Conservation (phyloP, 1,140 invertebrate genomes). For the Trichoplusia ni region DNA sequence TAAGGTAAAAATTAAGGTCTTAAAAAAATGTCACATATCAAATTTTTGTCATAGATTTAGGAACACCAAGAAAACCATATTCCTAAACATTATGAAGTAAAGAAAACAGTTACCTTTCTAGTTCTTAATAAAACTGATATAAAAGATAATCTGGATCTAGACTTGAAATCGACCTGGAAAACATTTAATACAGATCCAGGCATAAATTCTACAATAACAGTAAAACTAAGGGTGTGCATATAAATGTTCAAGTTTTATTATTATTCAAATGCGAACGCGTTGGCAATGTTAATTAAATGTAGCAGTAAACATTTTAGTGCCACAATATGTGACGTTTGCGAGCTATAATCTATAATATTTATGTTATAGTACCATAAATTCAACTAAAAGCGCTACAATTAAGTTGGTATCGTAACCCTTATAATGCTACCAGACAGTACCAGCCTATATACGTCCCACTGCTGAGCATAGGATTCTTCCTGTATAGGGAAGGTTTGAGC, state of each 20-base stretch:
- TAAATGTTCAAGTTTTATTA: constrained; percentile 12
- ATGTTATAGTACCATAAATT: background rate
- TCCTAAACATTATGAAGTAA: no score
- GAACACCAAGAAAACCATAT: no score
- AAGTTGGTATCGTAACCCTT: no score
- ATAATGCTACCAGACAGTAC: no score
- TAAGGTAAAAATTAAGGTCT: no score
- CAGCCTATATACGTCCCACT: no score
- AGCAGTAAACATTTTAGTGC: constrained; percentile 17
- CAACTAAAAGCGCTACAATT: background rate
- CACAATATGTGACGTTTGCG: background rate
- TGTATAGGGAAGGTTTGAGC: no score
- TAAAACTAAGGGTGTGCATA: constrained; percentile 18
- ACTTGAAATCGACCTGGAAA: background rate
- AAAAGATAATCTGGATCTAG: background rate
- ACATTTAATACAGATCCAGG: constrained; percentile 12
- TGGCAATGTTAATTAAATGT: constrained; percentile 18
- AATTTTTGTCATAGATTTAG: no score
- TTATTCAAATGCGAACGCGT: constrained; percentile 16
- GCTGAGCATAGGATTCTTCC: no score
- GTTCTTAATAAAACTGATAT: no score
- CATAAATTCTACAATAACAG: constrained; percentile 24
- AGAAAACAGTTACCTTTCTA: no score
- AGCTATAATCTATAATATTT: background rate
- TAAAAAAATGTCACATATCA: no score